Evolutionary conservation across 2,113 vertebrate genomes (phyloP).

Genomic region (Loxodonta africana): DNA sequence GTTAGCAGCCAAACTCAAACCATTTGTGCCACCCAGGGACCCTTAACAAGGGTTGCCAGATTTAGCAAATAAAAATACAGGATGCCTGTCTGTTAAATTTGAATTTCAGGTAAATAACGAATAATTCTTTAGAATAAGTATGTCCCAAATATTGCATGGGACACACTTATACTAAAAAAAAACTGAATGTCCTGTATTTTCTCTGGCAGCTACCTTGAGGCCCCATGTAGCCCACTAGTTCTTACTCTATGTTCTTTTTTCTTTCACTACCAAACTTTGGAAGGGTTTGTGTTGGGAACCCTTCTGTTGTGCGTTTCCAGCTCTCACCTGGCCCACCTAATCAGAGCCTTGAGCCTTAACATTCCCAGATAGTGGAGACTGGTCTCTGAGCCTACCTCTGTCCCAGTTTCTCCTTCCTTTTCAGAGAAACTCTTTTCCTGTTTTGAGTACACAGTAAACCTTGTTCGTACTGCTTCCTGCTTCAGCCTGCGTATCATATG

Average conservation of each 20-base stretch:
- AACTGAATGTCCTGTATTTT: accelerated
- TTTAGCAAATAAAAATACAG: neutral
- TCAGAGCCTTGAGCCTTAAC: neutral
- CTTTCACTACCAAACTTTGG: neutral
- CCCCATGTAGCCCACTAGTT: no score
- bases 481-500: neutral
- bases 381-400: neutral
- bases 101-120: neutral
- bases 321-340: neutral
- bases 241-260: neutral
- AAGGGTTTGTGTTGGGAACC: neutral
- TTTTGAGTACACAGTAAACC: neutral
- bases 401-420: neutral
- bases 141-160: neutral
- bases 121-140: neutral
- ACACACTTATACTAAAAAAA: neutral
- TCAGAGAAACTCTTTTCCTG: neutral
- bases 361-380: neutral
- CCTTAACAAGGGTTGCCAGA: neutral
- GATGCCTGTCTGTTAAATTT: neutral
- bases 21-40: no score
- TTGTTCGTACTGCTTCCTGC: neutral
- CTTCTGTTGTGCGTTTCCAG: neutral
- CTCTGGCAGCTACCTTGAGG: neutral
- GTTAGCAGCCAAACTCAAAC: no score